Conservation (phyloP, 1,140 invertebrate genomes). For the Zaprionus vittiger region DNA sequence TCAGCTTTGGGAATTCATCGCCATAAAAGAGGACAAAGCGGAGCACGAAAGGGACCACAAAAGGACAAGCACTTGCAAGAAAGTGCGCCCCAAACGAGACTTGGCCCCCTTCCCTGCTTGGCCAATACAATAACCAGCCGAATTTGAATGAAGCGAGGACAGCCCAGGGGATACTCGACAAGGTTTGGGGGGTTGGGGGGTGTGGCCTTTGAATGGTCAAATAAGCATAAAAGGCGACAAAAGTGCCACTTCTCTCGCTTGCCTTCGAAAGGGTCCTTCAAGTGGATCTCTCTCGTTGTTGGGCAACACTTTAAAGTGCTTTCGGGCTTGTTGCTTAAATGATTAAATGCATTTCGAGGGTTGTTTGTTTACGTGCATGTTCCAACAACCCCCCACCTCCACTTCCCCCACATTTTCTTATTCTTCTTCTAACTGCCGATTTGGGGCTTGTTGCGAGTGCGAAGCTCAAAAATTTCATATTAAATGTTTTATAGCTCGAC, state of each 20-base stretch:
- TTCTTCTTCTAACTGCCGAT: slow-evolving; percentile 45
- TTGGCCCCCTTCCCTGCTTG: slow-evolving; percentile 6
- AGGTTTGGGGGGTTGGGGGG: slow-evolving; percentile 6
- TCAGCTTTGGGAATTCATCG: slow-evolving; percentile 26
- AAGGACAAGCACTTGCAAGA: slow-evolving; percentile 55
- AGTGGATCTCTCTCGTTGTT: slow-evolving; percentile 20
- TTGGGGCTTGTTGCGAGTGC: slow-evolving; percentile 26
- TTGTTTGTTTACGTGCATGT: slow-evolving; percentile 57
- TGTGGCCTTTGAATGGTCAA: slow-evolving; percentile 57
- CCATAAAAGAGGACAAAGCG: slow-evolving; percentile 37
- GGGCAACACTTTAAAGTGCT: slow-evolving; percentile 60
- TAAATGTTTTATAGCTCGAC: slow-evolving; percentile 73
- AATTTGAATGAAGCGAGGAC: slow-evolving; percentile 54
- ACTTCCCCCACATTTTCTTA: background rate
- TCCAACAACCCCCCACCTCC: background rate
- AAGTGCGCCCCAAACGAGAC: slow-evolving; percentile 29
- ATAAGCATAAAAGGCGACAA: slow-evolving; percentile 80
- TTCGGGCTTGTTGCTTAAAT: slow-evolving; percentile 68
- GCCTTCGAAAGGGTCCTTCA: slow-evolving; percentile 26
- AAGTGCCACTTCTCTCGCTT: slow-evolving; percentile 68
- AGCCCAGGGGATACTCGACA: background rate
- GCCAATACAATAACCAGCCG: slow-evolving; percentile 59
- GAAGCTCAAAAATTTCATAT: slow-evolving; percentile 58
- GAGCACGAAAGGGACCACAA: slow-evolving; percentile 48
- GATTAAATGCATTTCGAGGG: slow-evolving; percentile 73